Conservation (phyloP, 2,888 invertebrate genomes). For the Bellardia bayeri region DNA sequence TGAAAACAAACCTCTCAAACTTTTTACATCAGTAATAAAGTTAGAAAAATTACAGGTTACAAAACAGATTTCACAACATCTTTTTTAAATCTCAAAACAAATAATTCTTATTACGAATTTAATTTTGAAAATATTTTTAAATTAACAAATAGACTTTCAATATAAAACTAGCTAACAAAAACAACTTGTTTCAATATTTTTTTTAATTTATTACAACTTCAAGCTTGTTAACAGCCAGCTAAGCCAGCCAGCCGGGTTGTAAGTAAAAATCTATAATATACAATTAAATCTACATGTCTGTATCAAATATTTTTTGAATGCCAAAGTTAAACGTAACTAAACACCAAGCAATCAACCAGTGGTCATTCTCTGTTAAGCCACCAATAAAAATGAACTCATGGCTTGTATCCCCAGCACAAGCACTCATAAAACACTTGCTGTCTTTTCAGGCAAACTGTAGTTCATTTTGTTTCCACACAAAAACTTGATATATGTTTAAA, state of each 20-base stretch:
- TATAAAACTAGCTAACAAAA: neutral
- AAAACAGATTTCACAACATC: neutral
- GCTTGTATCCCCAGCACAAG: neutral
- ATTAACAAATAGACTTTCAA: neutral
- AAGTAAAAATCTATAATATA: constrained; percentile 7
- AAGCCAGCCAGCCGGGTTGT: constrained; percentile 17
- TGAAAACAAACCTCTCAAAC: neutral
- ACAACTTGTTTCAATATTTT: constrained; percentile 12
- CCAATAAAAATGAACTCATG: constrained; percentile 43
- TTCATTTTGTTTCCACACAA: constrained; percentile 35
- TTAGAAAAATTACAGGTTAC: too few relatives aligned
- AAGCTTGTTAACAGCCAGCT: constrained; percentile 40
- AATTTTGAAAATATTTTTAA: neutral
- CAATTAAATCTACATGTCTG: constrained; percentile 55
- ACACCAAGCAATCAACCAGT: constrained; percentile 36
- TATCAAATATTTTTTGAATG: constrained; percentile 66
- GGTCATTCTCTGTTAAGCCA: constrained; percentile 59
- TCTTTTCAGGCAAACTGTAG: neutral
- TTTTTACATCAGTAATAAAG: too few relatives aligned
- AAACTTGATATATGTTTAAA: constrained; percentile 46
- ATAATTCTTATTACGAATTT: too few relatives aligned
- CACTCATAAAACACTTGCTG: constrained; percentile 39
- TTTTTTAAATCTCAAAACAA: neutral
- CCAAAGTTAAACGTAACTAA: constrained; percentile 69
- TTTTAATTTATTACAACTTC: constrained; percentile 26